Base-by-base conservation (phyloP, 2,888 invertebrate genomes). In the Bellardia bayeri region DNA sequence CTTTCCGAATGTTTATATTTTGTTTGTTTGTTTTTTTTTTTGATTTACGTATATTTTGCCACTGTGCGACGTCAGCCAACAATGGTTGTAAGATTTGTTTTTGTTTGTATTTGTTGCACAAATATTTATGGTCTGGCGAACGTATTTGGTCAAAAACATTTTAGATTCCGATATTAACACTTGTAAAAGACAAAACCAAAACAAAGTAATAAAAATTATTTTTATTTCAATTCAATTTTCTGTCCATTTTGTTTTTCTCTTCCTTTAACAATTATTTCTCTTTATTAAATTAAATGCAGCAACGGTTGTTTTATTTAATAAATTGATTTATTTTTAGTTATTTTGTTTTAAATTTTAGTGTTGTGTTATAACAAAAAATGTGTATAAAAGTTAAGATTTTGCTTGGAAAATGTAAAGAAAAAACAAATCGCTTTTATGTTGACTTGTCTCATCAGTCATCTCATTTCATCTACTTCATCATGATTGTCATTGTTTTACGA, bases 91-190 rank as follows among this genome's bases (percentile, higher is more conserved):
- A 33, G 33, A 9, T 37, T 45, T 71, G 8, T 63, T 33, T 33
- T 6, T 69, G n/a, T 23, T 61, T n/a, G 49, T 56, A 58, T 71
- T 56, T 58, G 40, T 23, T 61, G 51, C 54, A 71, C 14, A 71
- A 69, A 76, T 85, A 76, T 82, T 85, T 85, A 85, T 85, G 72
- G 86, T 76, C 80, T 58, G 56, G 63, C n/a, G 66, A 69, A 81
- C 78, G 68, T 86, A 82, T 81, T 88, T 89, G 89, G 89, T 81
- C 87, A 88, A 82, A 88, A 89, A 82, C 86, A 87, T 89, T 89
- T 88, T 87, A 85, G 74, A 83, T 86, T 85, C 80, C 82, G 42
- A 85, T 89, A 88, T 89, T 89, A 88, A 88, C 89, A 89, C 89
- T 88, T 88, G 86, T 85, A 82, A 74, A 82, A 76, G 71, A 69